Percentiles rank a stretch among this genome's conserved stretches.
Conservation (phyloP, 1,140 invertebrate genomes). For the Megalonaias nervosa region DNA sequence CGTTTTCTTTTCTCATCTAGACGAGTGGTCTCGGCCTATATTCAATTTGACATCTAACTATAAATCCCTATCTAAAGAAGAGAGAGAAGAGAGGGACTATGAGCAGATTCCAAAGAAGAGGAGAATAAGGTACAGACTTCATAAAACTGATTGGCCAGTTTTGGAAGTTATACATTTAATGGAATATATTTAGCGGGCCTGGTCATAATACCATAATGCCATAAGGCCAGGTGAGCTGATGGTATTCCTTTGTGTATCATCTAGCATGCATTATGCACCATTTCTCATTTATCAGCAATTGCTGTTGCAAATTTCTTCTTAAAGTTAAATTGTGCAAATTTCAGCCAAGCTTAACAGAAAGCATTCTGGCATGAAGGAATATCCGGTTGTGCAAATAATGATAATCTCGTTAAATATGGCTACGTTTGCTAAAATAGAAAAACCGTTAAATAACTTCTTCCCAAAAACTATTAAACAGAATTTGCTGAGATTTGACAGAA, state of each 20-base stretch:
- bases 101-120: slow-evolving; percentile 86
- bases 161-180: neutral
- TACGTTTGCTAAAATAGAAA: too few relatives aligned
- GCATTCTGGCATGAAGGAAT: too few relatives aligned
- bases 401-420: too few relatives aligned
- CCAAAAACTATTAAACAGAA: too few relatives aligned
- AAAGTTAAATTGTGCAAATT: neutral
- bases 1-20: slow-evolving; percentile 46
- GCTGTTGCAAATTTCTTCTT: neutral
- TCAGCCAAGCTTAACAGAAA: too few relatives aligned
- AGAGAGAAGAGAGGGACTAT: slow-evolving; percentile 89
- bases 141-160: neutral
- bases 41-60: slow-evolving; percentile 98
- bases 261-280: neutral
- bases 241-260: neutral
- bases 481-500: too few relatives aligned
- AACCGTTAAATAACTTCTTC: too few relatives aligned
- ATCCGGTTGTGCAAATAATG: too few relatives aligned
- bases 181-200: neutral
- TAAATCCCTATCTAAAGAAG: slow-evolving; percentile 79
- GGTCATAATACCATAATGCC: too few relatives aligned
- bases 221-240: too few relatives aligned
- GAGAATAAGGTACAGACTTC: slow-evolving; percentile 62
- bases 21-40: slow-evolving; percentile 95
- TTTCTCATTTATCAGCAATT: too few relatives aligned